A percentile compares a stretch with the other conserved stretches of the same genome.
Conservation (phyloP, 1,140 invertebrate genomes). For the Scaptomyza pallida region DNA sequence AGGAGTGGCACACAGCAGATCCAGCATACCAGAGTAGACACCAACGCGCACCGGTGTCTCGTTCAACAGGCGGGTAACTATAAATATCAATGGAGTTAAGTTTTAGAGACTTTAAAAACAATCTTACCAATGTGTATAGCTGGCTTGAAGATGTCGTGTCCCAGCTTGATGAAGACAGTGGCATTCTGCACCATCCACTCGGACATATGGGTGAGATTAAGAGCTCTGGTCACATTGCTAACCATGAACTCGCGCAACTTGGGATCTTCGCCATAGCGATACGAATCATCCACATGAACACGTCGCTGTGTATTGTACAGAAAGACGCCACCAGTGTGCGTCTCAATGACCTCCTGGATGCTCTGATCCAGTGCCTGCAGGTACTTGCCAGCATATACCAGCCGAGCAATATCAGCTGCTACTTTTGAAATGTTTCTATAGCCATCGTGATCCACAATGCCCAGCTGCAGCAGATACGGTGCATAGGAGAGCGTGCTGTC, state of each 20-base stretch:
- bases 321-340: slow-evolving; percentile 50
- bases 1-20: slow-evolving; percentile 89
- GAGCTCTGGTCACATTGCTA: slow-evolving; percentile 86
- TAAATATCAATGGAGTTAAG: slow-evolving; percentile 51
- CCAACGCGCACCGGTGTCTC: slow-evolving; percentile 85
- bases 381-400: slow-evolving; percentile 86
- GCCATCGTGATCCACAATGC: slow-evolving; percentile 87
- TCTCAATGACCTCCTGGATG: slow-evolving; percentile 45
- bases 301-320: slow-evolving; percentile 62
- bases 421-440: slow-evolving; percentile 84
- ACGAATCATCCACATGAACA: slow-evolving; percentile 50
- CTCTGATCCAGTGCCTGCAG: slow-evolving; percentile 83
- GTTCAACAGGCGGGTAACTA: slow-evolving; percentile 89
- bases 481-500: slow-evolving; percentile 93
- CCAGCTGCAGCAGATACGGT: slow-evolving; percentile 86
- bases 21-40: slow-evolving; percentile 85
- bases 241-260: slow-evolving; percentile 89
- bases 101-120: background rate
- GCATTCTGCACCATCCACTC: slow-evolving; percentile 87
- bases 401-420: slow-evolving; percentile 84
- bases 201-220: slow-evolving; percentile 87
- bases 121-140: slow-evolving; percentile 88
- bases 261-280: slow-evolving; percentile 71
- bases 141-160: slow-evolving; percentile 92
- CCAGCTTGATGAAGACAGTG: slow-evolving; percentile 87